Evolutionary conservation across 2,797 vertebrate species (phyloP).

Genomic region (Betta splendens): DNA sequence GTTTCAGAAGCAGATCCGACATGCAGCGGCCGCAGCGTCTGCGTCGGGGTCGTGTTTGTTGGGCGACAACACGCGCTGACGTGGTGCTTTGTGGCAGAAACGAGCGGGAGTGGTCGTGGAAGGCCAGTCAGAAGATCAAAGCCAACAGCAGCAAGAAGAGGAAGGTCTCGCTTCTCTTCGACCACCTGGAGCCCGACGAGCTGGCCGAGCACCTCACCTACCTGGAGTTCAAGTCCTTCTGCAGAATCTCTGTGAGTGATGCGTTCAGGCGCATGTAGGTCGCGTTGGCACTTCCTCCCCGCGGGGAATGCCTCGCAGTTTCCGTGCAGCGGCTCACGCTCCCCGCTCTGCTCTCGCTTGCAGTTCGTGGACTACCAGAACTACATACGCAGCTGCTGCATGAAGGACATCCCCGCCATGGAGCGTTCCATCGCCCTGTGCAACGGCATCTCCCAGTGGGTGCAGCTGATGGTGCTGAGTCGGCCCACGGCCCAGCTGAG

Average conservation of each 20-base stretch:
- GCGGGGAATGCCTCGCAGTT: conserved; percentile 41
- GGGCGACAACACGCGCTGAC: background rate
- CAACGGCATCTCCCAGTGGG: conserved; percentile 97
- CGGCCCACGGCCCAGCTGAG: conserved; percentile 93
- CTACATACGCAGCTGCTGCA: conserved; percentile 90
- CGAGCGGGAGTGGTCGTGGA: conserved; percentile 94
- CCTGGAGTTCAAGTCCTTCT: conserved; percentile 94
- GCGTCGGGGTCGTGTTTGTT: background rate
- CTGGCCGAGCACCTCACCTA: conserved; percentile 92
- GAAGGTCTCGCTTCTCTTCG: conserved; percentile 94
- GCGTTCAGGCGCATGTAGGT: background rate
- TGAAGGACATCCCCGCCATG: conserved; percentile 96
- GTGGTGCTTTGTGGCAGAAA: conserved; percentile 75
- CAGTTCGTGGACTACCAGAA: conserved; percentile 94
- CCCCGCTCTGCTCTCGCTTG: conserved; percentile 37
- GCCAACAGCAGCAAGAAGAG: conserved; percentile 92
- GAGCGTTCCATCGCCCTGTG: conserved; percentile 94
- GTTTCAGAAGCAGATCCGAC: background rate
- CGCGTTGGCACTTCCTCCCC: conserved; percentile 35
- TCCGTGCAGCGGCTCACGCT: conserved; percentile 39
- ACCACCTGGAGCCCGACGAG: conserved; percentile 92
- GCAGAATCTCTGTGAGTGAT: conserved; percentile 91
- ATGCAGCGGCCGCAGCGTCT: background rate
- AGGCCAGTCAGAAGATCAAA: conserved; percentile 94
- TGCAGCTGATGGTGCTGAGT: conserved; percentile 96